phyloP scores from a whole-genome alignment of 2,888 invertebrate species.

The Rotaria magnacalcarata region DNA sequence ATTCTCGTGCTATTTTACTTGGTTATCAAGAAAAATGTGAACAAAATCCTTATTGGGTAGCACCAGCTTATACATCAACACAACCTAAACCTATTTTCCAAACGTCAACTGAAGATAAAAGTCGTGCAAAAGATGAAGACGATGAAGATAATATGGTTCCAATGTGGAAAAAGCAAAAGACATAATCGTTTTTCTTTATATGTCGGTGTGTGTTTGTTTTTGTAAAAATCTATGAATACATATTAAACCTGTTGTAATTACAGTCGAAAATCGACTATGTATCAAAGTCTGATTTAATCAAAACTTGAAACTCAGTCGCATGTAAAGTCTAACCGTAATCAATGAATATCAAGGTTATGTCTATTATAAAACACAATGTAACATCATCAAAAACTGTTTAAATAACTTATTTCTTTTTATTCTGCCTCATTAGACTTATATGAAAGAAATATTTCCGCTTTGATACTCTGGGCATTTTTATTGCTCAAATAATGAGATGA shows the following conservation, averaged over 20 bases:
- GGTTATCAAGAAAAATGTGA: conserved; percentile 89
- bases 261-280: no score
- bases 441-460: not conserved
- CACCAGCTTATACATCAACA: conserved; percentile 44
- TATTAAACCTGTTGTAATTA: not conserved
- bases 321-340: no score
- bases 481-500: not conserved
- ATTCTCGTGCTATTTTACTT: conserved; percentile 87
- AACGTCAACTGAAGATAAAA: conserved; percentile 3
- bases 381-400: no score
- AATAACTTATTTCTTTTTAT: not conserved
- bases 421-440: not conserved
- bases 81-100: conserved; percentile 42
- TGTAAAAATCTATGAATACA: not conserved
- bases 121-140: not conserved
- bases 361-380: no score
- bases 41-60: conserved; percentile 84
- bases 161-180: conserved; percentile 44
- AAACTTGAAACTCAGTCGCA: no score
- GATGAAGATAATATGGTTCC: conserved; percentile 35
- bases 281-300: no score
- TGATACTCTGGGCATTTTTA: not conserved
- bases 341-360: no score
- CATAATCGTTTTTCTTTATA: not conserved
- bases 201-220: not conserved